These are phyloP conservation scores for Ctenopoma kingsleyae DNA, from an alignment of 2,797 vertebrate genomes.

Conservation along the genomic window DNA sequence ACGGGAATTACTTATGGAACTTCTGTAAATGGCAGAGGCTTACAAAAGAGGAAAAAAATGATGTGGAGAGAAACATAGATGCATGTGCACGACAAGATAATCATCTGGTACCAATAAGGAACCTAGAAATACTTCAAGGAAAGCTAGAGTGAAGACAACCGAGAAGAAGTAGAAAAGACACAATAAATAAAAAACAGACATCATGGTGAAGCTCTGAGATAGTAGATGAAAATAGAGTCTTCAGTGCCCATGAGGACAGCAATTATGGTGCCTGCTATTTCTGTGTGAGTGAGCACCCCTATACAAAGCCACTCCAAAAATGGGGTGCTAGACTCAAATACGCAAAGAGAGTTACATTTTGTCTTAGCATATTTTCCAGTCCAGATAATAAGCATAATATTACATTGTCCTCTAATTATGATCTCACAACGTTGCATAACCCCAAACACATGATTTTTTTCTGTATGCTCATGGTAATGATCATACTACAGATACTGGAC, in stretches of 20 bases:
- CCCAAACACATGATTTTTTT: constrained; percentile 33
- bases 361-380: constrained; percentile 79
- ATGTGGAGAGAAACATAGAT: constrained; percentile 36
- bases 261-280: constrained; percentile 75
- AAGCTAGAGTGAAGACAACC: constrained; percentile 29
- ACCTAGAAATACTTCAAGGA: constrained; percentile 45
- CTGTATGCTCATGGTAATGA: constrained; percentile 22
- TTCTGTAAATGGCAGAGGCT: constrained; percentile 34
- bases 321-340: constrained; percentile 62
- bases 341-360: constrained; percentile 62
- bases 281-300: constrained; percentile 57
- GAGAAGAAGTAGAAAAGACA: constrained; percentile 5
- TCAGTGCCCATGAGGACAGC: constrained; percentile 60
- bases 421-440: constrained; percentile 77
- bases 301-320: constrained; percentile 66
- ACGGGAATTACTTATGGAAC: constrained; percentile 48
- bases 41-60: constrained; percentile 14
- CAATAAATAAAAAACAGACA: constrained; percentile 63
- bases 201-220: constrained; percentile 46
- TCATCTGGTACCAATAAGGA: constrained; percentile 80
- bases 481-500: constrained; percentile 29
- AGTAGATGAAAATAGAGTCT: constrained; percentile 47
- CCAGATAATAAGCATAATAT: constrained; percentile 82
- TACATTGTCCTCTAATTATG: constrained; percentile 79
- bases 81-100: constrained; percentile 42